These are phyloP conservation scores for Morbakka virulenta DNA, from an alignment of 30 jellyfish, hydroid and myxozoan species.

Conservation along the genomic window DNA sequence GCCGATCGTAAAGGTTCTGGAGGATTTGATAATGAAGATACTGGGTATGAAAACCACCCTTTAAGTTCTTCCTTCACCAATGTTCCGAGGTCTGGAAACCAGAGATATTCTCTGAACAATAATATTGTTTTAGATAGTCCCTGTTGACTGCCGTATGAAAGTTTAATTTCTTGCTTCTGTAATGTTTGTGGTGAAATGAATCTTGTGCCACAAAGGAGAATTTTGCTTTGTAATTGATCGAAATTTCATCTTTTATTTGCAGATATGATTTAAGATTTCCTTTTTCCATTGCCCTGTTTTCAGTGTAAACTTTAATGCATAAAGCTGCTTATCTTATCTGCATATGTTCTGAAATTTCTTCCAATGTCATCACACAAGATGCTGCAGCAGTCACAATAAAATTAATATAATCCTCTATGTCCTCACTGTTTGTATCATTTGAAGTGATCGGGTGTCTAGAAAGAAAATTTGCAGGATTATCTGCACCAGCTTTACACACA, in stretches of 20 bases:
- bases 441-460: too few species aligned
- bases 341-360: too few species aligned
- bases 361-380: too few species aligned
- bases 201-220: slow-evolving; percentile 36
- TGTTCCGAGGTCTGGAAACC: slow-evolving; percentile 27
- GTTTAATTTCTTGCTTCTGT: slow-evolving; percentile 18
- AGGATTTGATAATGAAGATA: slow-evolving; percentile 6
- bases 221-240: slow-evolving; percentile 16
- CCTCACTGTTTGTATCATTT: too few species aligned
- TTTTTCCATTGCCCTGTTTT: slow-evolving; percentile 17
- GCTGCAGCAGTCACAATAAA: too few species aligned
- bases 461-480: too few species aligned
- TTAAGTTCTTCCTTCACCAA: slow-evolving; percentile 17
- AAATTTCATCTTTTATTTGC: slow-evolving; percentile 8
- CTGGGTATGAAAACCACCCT: slow-evolving; percentile 1
- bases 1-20: slow-evolving; percentile 23
- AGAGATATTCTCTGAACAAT: slow-evolving; percentile 31
- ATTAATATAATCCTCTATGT: too few species aligned
- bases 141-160: slow-evolving; percentile 52
- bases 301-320: neutral
- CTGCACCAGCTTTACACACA: too few species aligned
- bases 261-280: slow-evolving; percentile 19
- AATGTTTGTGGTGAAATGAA: slow-evolving; percentile 32
- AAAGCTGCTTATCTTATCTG: too few species aligned
- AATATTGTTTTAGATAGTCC: slow-evolving; percentile 14